Evolutionary conservation across 2,888 invertebrate species (phyloP), one percentile per base, ranked within the genome.

Genomic region (Mesorhabditis spiculigera): DNA sequence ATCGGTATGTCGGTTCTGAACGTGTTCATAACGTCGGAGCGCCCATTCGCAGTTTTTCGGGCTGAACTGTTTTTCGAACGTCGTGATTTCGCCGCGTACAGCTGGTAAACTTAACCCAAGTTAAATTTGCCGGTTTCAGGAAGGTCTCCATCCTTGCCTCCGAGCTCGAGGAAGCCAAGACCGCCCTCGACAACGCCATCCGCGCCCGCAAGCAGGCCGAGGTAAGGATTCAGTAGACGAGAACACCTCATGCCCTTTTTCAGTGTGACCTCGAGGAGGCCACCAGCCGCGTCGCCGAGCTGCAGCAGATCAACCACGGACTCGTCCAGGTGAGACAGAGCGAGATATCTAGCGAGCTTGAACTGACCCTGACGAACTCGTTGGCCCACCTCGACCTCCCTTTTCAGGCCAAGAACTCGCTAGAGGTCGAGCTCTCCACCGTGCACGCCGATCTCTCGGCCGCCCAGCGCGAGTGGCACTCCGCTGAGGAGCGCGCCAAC

Each of bases 381-480:
- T 50, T 50, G n/a, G 10, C 8, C n/a, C 28, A 28, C 28, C 28
- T 28, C 28, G 28, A 28, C 28, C 28, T 28, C 28, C 28, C 28
- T 28, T 13, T 91, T 50, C n/a, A 50, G 58, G 58, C 41, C 88
- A 95, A 92, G 90, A 91, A 92, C 86, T 70, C 70, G 61, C 62
- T 72, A 43, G 70, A 72, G 66, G 67, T 71, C 5, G 73, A 72
- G 68, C 50, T 72, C 63, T 88, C 91, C 69, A 91, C 92, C 81
- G 85, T 90, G 87, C 93, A 93, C 89, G 91, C 92, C 84, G 93
- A 93, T 88, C 94, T 95, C 89, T 94, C 95, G 86, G 94, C 95
- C 88, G 90, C 93, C 79, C 93, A 94, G 89, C 92, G 93, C 89
- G 94, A 95, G 88, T 90, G 95, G 65, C 79, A 89, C 88, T 84